These are phyloP conservation scores for Mustelus asterias DNA, from an alignment of 2,113 vertebrate species.

Conservation along the genomic window DNA sequence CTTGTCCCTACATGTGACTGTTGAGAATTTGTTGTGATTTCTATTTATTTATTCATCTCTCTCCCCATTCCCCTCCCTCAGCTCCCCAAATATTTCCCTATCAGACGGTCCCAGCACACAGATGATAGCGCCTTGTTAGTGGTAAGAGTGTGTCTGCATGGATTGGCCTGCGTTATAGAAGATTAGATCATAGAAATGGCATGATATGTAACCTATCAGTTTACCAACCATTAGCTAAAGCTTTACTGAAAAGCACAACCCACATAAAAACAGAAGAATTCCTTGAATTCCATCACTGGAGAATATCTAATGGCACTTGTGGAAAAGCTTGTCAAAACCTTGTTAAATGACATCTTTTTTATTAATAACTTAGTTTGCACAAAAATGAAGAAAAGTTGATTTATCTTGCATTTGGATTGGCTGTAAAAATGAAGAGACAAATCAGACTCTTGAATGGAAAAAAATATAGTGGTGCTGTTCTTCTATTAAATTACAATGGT, in stretches of 20 bases:
- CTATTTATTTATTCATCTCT: constrained; percentile 53
- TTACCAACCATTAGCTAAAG: not conserved
- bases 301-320: not conserved
- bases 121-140: constrained; percentile 97
- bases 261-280: not conserved
- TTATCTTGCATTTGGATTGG: not conserved
- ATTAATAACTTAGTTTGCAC: not conserved
- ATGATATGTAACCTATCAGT: not conserved
- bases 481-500: not conserved
- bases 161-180: constrained; percentile 33
- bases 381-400: not conserved
- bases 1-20: not conserved
- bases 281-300: not conserved
- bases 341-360: not conserved
- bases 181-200: constrained; percentile 7
- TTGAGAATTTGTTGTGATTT: constrained; percentile 12
- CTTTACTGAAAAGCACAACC: constrained; percentile 28
- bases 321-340: not conserved
- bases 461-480: not conserved
- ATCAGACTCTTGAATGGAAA: not conserved
- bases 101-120: constrained; percentile 94
- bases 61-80: constrained; percentile 61
- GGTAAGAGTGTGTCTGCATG: constrained; percentile 73
- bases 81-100: constrained; percentile 69
- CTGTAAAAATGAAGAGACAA: not conserved